Conservation (phyloP, 2,113 vertebrate species). For the Apodemus sylvaticus region DNA sequence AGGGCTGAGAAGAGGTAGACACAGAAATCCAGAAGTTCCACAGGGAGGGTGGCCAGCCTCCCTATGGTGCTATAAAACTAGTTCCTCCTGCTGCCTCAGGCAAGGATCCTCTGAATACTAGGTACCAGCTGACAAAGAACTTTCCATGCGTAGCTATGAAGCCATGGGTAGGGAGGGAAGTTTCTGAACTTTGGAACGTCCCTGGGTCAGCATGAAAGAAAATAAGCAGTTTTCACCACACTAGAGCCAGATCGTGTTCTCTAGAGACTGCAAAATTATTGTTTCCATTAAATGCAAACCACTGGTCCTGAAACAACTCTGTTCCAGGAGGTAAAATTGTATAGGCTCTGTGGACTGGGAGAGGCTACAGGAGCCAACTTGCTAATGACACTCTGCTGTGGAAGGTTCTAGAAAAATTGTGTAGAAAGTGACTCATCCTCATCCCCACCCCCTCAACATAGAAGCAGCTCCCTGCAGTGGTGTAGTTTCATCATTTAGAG, state of each 20-base stretch:
- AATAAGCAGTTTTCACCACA: constrained; percentile 4
- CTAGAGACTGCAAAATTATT: constrained; percentile 26
- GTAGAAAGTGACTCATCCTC: not conserved
- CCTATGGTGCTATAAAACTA: not conserved
- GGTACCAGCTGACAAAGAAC: constrained; percentile 29
- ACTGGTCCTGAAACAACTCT: constrained; percentile 17
- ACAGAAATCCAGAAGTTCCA: not conserved
- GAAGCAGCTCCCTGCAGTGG: not conserved
- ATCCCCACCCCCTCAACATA: not conserved
- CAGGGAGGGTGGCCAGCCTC: not conserved
- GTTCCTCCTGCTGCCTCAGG: constrained; percentile 33
- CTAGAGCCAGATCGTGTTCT: not conserved
- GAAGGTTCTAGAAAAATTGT: constrained; percentile 51
- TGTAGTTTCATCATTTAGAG: not conserved
- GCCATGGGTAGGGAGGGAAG: not conserved
- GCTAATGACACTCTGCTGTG: not conserved
- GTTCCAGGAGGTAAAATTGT: constrained; percentile 18
- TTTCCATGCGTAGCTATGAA: constrained; percentile 7
- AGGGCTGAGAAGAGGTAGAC: not conserved
- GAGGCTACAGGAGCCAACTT: not conserved
- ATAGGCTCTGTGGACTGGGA: not conserved
- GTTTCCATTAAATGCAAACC: constrained; percentile 57
- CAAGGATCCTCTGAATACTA: not conserved
- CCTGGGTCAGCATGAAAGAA: constrained; percentile 27
- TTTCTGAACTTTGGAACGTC: constrained; percentile 60